Evolutionary conservation across 1,140 invertebrate genomes (phyloP), one percentile per base, ranked within the genome.

Genomic region (Sinonovacula constricta): DNA sequence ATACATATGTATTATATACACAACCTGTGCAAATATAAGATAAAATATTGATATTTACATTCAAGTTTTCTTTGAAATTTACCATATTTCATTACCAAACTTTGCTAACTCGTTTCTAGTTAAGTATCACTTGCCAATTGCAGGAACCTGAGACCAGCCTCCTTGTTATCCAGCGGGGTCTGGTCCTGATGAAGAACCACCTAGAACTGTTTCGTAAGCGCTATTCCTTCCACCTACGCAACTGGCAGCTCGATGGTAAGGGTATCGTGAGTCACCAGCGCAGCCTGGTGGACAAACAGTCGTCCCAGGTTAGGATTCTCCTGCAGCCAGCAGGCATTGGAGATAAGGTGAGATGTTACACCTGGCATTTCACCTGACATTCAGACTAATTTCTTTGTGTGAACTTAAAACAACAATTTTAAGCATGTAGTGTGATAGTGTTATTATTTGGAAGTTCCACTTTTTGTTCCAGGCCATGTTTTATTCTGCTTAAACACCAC

Each of bases 151-250:
- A 98, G 85, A 94, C 95, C 0, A 95, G 95, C 81, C 89, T 98
- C 28, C 93, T 96, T 68, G 95, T 96, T 68, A 97, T 98, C 71
- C 97, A 98, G 88, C 93, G 97, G 76, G 97, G 96, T 18, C 87
- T 98, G 22, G 89, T 97, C 10, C 88, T 98, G 30, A 90, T 98
- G 12, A 96, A 97, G 88, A 97, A 96, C 5, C 97, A 98, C 91
- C 92, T 98, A 80, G 97, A 98, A 90, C 96, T 96, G 3, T 98
- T 98, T 88, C 93, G 96, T 66, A 93, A 95, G 83, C 94, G 95
- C 90, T 95, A 92, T 81, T 89, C 88, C 0, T 91, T 86, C 68
- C 89, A 90, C 66, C 68, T 91, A 49, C 84, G 89, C 31, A 87
- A 84, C 69, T 90, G 88, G 96, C 94, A 95, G 18, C 92, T 98